Evolutionary conservation across 2,888 invertebrate genomes (phyloP).

Genomic region (Nysson spinosus): DNA sequence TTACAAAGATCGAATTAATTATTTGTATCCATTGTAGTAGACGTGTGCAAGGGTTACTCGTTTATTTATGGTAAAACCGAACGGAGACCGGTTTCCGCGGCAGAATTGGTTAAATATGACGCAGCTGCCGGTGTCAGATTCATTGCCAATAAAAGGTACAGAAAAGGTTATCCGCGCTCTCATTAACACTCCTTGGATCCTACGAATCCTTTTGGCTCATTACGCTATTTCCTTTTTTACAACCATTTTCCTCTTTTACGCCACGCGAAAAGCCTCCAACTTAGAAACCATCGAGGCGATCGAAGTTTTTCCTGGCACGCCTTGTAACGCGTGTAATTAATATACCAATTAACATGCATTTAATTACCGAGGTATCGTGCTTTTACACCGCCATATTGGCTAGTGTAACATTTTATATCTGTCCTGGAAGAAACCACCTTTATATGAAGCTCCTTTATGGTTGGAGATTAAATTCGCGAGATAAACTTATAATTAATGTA

Average conservation of each 20-base stretch:
- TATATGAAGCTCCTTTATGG: background rate
- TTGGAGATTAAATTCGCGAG: too few relatives aligned
- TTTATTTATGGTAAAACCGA: slow-evolving; percentile 12
- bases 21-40: slow-evolving; percentile 13
- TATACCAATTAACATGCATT: slow-evolving; percentile 44
- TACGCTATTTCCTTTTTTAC: slow-evolving; percentile 3
- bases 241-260: background rate
- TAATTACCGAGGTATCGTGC: slow-evolving; percentile 22
- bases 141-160: slow-evolving; percentile 45
- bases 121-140: slow-evolving; percentile 41
- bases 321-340: slow-evolving; percentile 35
- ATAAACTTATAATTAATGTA: too few relatives aligned
- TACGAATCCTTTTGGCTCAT: slow-evolving; percentile 11
- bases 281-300: slow-evolving; percentile 4
- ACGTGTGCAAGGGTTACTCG: slow-evolving; percentile 1
- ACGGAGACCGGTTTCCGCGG: slow-evolving; percentile 43
- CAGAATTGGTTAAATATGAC: slow-evolving; percentile 47
- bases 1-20: slow-evolving; percentile 16
- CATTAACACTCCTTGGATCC: slow-evolving; percentile 32
- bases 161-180: slow-evolving; percentile 31
- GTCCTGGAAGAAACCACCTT: background rate
- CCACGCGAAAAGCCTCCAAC: slow-evolving; percentile 4
- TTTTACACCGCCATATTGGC: background rate
- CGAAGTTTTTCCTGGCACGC: slow-evolving; percentile 5
- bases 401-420: background rate